Conservation (phyloP, 2,888 invertebrate species). For the Polyploca ridens region DNA sequence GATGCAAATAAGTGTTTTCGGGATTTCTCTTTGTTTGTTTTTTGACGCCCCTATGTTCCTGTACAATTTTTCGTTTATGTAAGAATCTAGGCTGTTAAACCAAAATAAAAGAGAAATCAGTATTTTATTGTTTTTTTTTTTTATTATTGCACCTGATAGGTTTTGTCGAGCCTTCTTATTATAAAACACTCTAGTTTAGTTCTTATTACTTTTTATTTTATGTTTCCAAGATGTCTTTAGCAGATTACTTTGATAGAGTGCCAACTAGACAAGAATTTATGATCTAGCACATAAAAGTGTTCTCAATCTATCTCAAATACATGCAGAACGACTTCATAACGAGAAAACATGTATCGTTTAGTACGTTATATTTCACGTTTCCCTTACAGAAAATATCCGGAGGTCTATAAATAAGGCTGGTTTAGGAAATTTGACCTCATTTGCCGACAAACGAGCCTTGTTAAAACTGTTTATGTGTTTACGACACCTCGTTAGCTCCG, state of each 20-base stretch:
- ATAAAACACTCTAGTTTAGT: not conserved
- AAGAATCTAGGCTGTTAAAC: too few relatives aligned
- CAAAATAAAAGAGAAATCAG: not conserved
- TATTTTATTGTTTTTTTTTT: not conserved
- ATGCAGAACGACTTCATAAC: constrained; percentile 48
- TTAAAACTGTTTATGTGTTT: constrained; percentile 74
- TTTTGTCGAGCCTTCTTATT: not conserved
- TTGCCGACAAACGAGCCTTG: constrained; percentile 67
- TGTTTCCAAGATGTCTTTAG: not conserved
- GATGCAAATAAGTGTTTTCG: constrained; percentile 1
- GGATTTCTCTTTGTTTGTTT: not conserved
- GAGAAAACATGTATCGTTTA: constrained; percentile 63
- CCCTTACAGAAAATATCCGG: constrained; percentile 38
- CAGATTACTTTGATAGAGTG: not conserved
- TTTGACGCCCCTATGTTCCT: not conserved
- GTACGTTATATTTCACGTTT: constrained; percentile 62
- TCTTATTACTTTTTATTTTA: not conserved
- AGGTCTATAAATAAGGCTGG: constrained; percentile 69
- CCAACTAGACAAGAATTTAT: constrained; percentile 8
- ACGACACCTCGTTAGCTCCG: constrained; percentile 73
- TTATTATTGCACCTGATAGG: not conserved
- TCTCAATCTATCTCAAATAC: not conserved
- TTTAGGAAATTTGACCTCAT: constrained; percentile 61
- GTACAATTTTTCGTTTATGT: not conserved
- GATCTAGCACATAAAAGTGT: not conserved